These are phyloP conservation scores for Poecilia gillii DNA, from an alignment of 2,797 vertebrate species.

Conservation along the genomic window DNA sequence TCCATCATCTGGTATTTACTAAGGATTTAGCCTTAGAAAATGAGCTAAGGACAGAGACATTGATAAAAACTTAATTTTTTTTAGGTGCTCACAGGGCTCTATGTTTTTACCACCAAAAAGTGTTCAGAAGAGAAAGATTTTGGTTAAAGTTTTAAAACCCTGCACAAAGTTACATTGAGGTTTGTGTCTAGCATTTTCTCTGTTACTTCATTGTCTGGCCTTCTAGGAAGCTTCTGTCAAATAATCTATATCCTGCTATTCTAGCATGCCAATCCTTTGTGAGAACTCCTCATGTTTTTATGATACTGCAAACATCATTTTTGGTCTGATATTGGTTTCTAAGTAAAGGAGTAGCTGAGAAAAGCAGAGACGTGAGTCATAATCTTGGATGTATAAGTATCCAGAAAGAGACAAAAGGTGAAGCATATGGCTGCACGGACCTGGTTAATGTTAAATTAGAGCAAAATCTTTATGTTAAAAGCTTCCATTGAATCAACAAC, in stretches of 20 bases:
- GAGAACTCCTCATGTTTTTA: background rate
- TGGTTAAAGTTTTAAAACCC: background rate
- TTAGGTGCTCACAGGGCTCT: background rate
- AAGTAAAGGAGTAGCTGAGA: background rate
- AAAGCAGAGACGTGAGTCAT: background rate
- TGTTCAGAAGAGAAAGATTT: background rate
- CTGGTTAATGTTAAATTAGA: background rate
- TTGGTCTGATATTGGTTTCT: background rate
- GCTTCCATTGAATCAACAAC: background rate
- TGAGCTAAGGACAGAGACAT: background rate
- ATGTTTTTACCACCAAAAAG: background rate
- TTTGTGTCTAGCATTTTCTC: background rate
- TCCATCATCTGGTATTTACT: background rate
- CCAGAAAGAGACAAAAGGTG: background rate
- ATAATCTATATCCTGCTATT: background rate
- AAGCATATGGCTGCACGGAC: background rate
- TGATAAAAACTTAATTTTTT: too few relatives aligned
- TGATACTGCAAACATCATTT: background rate
- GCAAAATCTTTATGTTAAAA: background rate
- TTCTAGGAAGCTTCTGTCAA: background rate
- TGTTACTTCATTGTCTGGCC: background rate
- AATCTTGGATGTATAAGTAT: background rate
- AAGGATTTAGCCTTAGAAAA: background rate
- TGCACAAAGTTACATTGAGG: background rate
- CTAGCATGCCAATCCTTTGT: background rate